Evolutionary conservation across 2,113 vertebrate genomes (phyloP), one percentile per base, ranked within the genome.

Genomic region (Psittacus erithacus): DNA sequence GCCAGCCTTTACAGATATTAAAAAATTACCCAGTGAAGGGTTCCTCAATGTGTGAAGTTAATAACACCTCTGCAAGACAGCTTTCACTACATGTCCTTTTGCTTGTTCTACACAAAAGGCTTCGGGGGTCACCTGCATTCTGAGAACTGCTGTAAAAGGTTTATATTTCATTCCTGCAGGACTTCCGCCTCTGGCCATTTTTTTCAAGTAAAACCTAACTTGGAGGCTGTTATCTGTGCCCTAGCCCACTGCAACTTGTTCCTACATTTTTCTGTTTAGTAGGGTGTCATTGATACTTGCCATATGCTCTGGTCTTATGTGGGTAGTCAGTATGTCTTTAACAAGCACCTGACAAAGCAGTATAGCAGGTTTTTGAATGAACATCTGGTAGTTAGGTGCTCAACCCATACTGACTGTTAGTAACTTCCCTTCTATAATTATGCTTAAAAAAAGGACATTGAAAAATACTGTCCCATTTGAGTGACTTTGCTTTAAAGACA

Each of bases 401-500:
- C 80, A 67, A 77, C 10, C 41, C 27, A 17, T 46, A 46, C 0
- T 22, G 76, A 79, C 55, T 86, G 62, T 31, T 67, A 75, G 49
- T 13, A 70, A 79, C 73, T 91, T 76, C 35, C 31, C 74, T 89
- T 77, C 52, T 68, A 84, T 95, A 91, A 80, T 67, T 76, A 85
- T 77, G 59, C 74, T 82, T 52, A 28, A 47, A 82, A 89, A 38
- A 88, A 64, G 57, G 41, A 74, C 52, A 44, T 7, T 46, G 81
- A 91, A 70, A 86, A 91, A 77, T 23, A 14, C 47, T 83, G 84
- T 85, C 70, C 84, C 31, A 35, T n/a, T 49, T 1, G 0, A 88
- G 75, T 93, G 96, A 93, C 55, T 87, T 87, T 65, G 33, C n/a
- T 94, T 94, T 88, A 96, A 90, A 96, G 96, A 93, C 90, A 97